Conservation (phyloP, 2,888 invertebrate genomes). For the Diplazon laetatorius region DNA sequence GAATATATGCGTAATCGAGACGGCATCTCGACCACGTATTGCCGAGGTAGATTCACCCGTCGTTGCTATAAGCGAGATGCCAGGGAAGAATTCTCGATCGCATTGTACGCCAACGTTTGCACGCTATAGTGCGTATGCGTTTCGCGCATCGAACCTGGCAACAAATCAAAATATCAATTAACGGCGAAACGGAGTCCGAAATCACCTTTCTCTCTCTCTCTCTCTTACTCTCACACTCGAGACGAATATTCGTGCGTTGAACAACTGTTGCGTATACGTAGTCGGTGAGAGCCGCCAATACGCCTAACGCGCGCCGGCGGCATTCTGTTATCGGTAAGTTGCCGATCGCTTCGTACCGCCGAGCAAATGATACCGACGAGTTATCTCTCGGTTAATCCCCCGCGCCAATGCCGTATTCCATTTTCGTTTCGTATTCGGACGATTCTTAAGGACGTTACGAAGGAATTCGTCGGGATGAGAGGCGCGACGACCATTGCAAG, state of each 20-base stretch:
- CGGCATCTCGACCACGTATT: conserved; percentile 57
- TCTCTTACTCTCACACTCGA: conserved; percentile 36
- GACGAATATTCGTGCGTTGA: conserved; percentile 48
- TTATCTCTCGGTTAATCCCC: conserved; percentile 52
- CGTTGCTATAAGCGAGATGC: conserved; percentile 21
- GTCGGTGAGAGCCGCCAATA: conserved; percentile 29
- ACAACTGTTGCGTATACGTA: conserved; percentile 29
- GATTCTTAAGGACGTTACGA: conserved; percentile 13
- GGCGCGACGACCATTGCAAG: too few relatives aligned
- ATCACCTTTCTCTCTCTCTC: conserved; percentile 36
- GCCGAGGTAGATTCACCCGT: conserved; percentile 44
- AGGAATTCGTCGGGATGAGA: neutral
- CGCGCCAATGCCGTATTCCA: conserved; percentile 23
- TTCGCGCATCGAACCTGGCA: conserved; percentile 55
- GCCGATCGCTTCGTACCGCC: conserved; percentile 70
- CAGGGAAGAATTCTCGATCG: conserved; percentile 26
- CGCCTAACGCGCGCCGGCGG: conserved; percentile 62
- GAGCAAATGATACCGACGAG: conserved; percentile 58
- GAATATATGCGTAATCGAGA: conserved; percentile 55
- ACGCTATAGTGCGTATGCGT: conserved; percentile 5
- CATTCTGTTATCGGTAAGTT: conserved; percentile 77
- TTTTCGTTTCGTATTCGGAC: conserved; percentile 34
- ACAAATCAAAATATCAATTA: conserved; percentile 68
- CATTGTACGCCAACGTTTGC: conserved; percentile 28
- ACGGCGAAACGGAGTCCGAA: conserved; percentile 49